Percentiles rank a stretch among this genome's conserved stretches.
Conservation (phyloP, 2,888 invertebrate species). For the Neoaliturus tenellus region DNA sequence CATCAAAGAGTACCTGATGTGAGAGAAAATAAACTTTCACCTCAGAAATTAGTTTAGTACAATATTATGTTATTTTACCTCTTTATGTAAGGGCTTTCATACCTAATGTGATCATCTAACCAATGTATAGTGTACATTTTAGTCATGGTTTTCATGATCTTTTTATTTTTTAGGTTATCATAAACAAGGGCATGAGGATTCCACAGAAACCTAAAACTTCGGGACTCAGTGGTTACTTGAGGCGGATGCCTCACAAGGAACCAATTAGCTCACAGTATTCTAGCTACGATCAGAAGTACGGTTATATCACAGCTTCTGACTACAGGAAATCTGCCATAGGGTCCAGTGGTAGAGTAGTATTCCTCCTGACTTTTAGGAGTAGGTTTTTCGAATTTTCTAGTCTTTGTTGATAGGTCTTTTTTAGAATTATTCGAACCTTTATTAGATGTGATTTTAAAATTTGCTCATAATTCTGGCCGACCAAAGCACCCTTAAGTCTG, state of each 20-base stretch:
- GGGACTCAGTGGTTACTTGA: constrained; percentile 8
- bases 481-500: constrained; percentile 37
- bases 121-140: too few relatives aligned
- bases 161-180: neutral
- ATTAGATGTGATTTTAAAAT: constrained; percentile 40
- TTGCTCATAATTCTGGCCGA: constrained; percentile 40
- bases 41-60: too few relatives aligned
- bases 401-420: neutral
- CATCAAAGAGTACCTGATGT: too few relatives aligned
- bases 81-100: too few relatives aligned
- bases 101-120: too few relatives aligned
- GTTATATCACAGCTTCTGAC: constrained; percentile 55
- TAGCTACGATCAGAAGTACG: constrained; percentile 54
- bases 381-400: constrained; percentile 13
- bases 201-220: constrained; percentile 18
- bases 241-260: neutral
- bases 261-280: neutral
- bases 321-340: constrained; percentile 46
- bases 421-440: neutral
- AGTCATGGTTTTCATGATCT: too few relatives aligned
- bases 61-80: too few relatives aligned
- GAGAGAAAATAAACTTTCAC: too few relatives aligned
- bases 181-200: constrained; percentile 11
- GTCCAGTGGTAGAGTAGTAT: constrained; percentile 43
- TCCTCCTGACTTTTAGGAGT: neutral